Evolutionary conservation across 2,888 invertebrate species (phyloP), one percentile per base, ranked within the genome.

Genomic region (Eupithecia dodoneata): DNA sequence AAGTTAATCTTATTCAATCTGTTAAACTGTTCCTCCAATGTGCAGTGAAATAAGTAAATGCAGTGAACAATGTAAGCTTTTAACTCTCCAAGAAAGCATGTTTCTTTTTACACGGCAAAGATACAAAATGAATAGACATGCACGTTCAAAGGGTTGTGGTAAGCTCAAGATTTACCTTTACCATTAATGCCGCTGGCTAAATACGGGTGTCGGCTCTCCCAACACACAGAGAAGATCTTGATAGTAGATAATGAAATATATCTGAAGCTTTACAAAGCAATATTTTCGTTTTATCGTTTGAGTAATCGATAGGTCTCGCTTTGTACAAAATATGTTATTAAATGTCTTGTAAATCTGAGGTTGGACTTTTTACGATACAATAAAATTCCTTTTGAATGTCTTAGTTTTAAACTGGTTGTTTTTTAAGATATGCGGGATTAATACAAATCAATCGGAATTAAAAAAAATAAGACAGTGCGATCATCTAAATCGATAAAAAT

Each of bases 121-220:
- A 85, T 84, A 85, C 77, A 66, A 79, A 77, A 41, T 83, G 84
- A 85, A 84, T 83, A 86, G 85, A 83, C 84, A 86, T 83, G 84
- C 82, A 86, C 80, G 80, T 78, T 75, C 75, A 67, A 76, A 76
- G 72, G 55, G 78, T 49, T 74, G 75, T 65, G 75, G 10, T 66
- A 72, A 67, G 65, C 13, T 30, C 47, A 45, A 59, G 42, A 73
- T 74, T 72, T 72, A 73, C 66, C 65, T 72, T 65, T 72, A 75
- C 66, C 65, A 72, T 71, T 74, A 59, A 71, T 71, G 72, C 71
- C 59, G 66, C 47, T n/a, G 44, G 73, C 71, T 49, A 73, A 67
- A 59, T 52, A 67, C n/a, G n/a, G 7, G 15, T 69, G 70, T 63
- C 55, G 45, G 49, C 44, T 52, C 12, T 9, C 49, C 44, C n/a